Conservation (phyloP, 2,113 vertebrate species). For the Plotosus lineatus region DNA sequence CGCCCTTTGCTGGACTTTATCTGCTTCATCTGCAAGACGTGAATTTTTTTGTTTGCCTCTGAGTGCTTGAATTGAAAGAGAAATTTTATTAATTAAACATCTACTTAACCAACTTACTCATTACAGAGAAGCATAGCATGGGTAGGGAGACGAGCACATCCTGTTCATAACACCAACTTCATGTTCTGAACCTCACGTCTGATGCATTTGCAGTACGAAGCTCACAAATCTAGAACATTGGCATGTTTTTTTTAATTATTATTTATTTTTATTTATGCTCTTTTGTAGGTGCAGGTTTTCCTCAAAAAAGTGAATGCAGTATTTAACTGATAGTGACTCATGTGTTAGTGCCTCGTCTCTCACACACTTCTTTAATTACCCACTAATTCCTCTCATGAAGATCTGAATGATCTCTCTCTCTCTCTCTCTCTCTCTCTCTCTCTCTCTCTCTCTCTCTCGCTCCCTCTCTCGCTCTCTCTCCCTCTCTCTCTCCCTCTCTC, state of each 20-base stretch:
- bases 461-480: slow-evolving; percentile 63
- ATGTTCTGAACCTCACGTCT: not conserved
- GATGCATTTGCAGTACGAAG: not conserved
- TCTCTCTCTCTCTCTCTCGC: slow-evolving; percentile 59
- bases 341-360: slow-evolving; percentile 49
- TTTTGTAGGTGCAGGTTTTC: not conserved
- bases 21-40: not conserved
- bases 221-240: not conserved
- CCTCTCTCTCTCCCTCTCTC: slow-evolving; percentile 65
- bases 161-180: not conserved
- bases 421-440: slow-evolving; percentile 56
- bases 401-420: slow-evolving; percentile 75
- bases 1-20: not conserved
- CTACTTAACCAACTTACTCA: slow-evolving; percentile 7
- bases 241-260: not conserved
- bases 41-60: not conserved
- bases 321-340: not conserved
- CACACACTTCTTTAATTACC: slow-evolving; percentile 71
- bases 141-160: not conserved
- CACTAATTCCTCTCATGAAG: slow-evolving; percentile 76
- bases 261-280: too few species aligned
- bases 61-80: not conserved
- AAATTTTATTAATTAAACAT: slow-evolving; percentile 11
- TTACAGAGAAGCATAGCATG: not conserved
- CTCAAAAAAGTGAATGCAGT: not conserved